phyloP scores from a whole-genome alignment of 2,888 invertebrate species.

The Scaptomyza flava region DNA sequence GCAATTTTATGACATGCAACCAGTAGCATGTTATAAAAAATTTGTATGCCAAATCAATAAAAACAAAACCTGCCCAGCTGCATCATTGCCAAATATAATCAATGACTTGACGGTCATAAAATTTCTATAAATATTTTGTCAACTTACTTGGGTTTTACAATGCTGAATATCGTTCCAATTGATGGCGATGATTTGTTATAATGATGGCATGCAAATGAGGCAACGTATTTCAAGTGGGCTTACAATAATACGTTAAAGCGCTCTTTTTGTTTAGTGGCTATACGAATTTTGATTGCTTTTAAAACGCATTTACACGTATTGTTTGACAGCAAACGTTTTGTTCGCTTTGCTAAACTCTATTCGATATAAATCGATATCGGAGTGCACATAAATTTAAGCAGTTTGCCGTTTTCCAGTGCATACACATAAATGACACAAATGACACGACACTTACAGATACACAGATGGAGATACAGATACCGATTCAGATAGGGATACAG shows the following conservation, averaged over 20 bases:
- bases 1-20: not conserved
- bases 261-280: constrained; percentile 39
- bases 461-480: constrained; percentile 24
- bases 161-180: constrained; percentile 19
- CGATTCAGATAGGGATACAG: constrained; percentile 16
- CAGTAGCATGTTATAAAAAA: not conserved
- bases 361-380: constrained; percentile 47
- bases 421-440: constrained; percentile 40
- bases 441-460: constrained; percentile 60
- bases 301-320: constrained; percentile 54
- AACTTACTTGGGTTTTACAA: constrained; percentile 41
- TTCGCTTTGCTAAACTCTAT: constrained; percentile 43
- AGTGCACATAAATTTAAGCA: constrained; percentile 56
- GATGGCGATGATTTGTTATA: constrained; percentile 32
- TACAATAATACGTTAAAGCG: constrained; percentile 51
- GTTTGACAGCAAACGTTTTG: constrained; percentile 67
- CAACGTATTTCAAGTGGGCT: constrained; percentile 40
- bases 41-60: not conserved
- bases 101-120: not conserved
- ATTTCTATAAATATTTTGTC: not conserved
- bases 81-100: constrained; percentile 6
- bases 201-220: constrained; percentile 60
- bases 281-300: constrained; percentile 63
- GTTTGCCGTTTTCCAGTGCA: constrained; percentile 33
- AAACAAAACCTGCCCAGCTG: not conserved